Percentiles rank a stretch among this genome's conserved stretches.
phyloP scores from a whole-genome alignment of 2,888 invertebrate species.

The Chironomus tentans region DNA sequence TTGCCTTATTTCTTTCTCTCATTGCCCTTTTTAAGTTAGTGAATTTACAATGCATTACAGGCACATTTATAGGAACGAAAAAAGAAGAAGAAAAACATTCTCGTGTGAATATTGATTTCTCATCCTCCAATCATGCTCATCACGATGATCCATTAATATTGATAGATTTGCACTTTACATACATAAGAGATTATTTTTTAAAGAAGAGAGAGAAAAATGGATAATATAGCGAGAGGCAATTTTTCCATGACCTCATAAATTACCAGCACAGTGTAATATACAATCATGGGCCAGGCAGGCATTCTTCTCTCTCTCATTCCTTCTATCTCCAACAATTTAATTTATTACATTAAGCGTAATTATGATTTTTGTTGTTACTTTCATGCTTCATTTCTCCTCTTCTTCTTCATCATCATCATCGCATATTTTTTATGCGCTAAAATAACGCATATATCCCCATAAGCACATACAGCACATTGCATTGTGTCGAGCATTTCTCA shows the following conservation, averaged over 20 bases:
- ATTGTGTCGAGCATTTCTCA: too few relatives aligned
- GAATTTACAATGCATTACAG: background rate
- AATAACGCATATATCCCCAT: too few relatives aligned
- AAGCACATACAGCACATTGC: too few relatives aligned
- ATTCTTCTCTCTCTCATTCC: background rate
- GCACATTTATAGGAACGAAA: background rate
- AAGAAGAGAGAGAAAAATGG: background rate
- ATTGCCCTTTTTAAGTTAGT: background rate
- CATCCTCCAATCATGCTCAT: constrained; percentile 1
- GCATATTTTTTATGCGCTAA: background rate
- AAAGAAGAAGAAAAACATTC: background rate
- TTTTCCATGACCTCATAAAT: constrained; percentile 26
- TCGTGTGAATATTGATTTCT: constrained; percentile 21
- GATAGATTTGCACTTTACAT: constrained; percentile 21
- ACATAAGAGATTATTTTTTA: background rate
- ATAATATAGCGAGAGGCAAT: background rate
- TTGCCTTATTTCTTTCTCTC: background rate
- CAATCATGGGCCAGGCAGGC: constrained; percentile 17
- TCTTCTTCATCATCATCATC: background rate
- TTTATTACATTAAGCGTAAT: constrained; percentile 26
- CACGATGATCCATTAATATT: constrained; percentile 24
- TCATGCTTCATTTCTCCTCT: too few relatives aligned
- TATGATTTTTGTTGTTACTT: constrained; percentile 15
- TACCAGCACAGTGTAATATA: background rate
- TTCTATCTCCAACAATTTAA: constrained; percentile 14